Evolutionary conservation across 2,113 vertebrate species (phyloP), one percentile per base, ranked within the genome.

Genomic region (Butorides virescens): DNA sequence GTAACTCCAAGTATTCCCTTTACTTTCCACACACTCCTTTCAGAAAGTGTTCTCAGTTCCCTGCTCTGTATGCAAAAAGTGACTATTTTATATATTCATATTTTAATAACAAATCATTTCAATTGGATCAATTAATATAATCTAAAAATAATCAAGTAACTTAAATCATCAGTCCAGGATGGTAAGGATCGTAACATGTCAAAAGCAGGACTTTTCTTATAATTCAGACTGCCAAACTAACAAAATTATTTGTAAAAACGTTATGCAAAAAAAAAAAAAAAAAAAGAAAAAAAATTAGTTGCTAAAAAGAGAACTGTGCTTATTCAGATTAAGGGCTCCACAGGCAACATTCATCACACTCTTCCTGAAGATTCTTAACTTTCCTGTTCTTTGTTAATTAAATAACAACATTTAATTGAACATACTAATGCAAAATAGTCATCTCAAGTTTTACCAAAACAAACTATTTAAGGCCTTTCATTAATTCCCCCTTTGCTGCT

Each of bases 1-100:
- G 73, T 66, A 81, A 89, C 39, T 92, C 42, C 90, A 95, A 97
- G 73, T 71, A 67, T 74, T 91, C 88, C 72, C 42, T 95, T 44
- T 93, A 61, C 49, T 90, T 86, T 82, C 67, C 80, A 81, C 39
- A 80, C 3, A n/a, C 11, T 61, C 42, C 11, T 58, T 90, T 85
- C 83, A 89, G 58, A 86, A 88, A 88, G 15, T 5, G 15, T 22
- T 68, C 29, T 73, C 39, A 39, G 36, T 37, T 86, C 42, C 4
- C 9, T 65, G 20, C 37, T 59, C 22, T 39, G 34, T 25, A 61
- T 18, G 36, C 21, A 93, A 30, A 36, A 92, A 81, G 27, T 15
- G 8, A 30, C 23, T 79, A 75, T 44, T 92, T 61, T 84, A 92
- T 27, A 44, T 26, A 83, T 20, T 70, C 5, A 3, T 44, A 79